Conservation (phyloP, 2,888 invertebrate genomes). For the Pediacus dermestoides region DNA sequence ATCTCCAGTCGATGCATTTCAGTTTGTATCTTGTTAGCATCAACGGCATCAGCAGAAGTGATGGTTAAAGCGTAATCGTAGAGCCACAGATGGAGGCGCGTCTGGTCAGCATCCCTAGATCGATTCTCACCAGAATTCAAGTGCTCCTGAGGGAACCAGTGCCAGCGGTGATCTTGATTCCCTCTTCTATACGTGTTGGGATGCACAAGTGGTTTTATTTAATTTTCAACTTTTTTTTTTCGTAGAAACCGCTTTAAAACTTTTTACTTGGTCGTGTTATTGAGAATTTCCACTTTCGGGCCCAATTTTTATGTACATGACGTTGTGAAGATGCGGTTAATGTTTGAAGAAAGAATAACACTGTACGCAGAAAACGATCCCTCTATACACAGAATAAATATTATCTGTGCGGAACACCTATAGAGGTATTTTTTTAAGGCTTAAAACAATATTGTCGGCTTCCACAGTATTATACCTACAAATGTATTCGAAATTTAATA, state of each 20-base stretch:
- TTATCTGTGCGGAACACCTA: no score
- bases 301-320: no score
- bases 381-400: no score
- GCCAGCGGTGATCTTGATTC: no score
- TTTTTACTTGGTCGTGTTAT: constrained; percentile 4
- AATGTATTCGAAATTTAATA: no score
- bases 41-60: neutral
- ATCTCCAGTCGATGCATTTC: no score
- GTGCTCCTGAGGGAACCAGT: neutral
- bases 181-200: neutral
- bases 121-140: neutral
- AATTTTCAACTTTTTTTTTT: constrained; percentile 19
- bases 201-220: constrained; percentile 17
- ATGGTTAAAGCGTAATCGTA: neutral
- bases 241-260: constrained; percentile 2
- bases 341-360: no score
- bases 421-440: no score
- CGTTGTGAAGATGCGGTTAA: no score
- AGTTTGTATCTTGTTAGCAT: neutral
- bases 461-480: no score
- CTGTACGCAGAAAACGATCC: no score
- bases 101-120: constrained; percentile 3
- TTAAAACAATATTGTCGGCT: no score
- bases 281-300: constrained; percentile 1
- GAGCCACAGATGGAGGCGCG: neutral